Conservation (phyloP, 2,113 vertebrate species). For the Heliornis fulica region DNA sequence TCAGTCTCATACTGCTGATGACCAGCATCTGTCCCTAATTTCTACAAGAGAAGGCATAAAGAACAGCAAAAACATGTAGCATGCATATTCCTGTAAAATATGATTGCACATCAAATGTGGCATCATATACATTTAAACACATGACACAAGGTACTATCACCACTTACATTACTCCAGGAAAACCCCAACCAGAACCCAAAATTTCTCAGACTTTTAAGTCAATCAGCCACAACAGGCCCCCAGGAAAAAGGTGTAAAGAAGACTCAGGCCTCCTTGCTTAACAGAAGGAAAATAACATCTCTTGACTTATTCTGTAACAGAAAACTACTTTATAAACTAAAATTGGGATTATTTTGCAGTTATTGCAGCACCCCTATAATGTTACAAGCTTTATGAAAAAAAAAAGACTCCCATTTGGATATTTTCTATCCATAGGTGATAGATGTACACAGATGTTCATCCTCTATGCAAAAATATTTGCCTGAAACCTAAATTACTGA, state of each 20-base stretch:
- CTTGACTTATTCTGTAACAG: background rate
- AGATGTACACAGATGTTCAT: background rate
- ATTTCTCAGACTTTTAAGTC: background rate
- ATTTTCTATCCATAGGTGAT: background rate
- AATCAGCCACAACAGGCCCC: background rate
- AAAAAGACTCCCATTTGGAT: background rate
- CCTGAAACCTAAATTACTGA: background rate
- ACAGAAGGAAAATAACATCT: background rate
- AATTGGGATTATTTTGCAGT: background rate
- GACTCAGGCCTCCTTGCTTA: background rate
- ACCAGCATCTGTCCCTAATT: background rate
- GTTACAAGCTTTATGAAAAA: background rate
- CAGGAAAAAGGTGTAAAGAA: background rate
- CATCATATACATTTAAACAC: background rate
- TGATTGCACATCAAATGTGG: background rate
- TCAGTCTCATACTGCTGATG: background rate
- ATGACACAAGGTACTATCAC: background rate
- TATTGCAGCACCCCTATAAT: background rate
- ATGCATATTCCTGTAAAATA: background rate
- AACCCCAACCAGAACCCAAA: background rate
- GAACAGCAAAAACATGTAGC: background rate
- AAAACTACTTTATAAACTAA: background rate
- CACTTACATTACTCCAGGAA: background rate
- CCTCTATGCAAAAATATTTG: background rate
- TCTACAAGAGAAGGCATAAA: background rate